Evolutionary conservation across 2,113 vertebrate species (phyloP).

Genomic region (Lethenteron camtschaticum): DNA sequence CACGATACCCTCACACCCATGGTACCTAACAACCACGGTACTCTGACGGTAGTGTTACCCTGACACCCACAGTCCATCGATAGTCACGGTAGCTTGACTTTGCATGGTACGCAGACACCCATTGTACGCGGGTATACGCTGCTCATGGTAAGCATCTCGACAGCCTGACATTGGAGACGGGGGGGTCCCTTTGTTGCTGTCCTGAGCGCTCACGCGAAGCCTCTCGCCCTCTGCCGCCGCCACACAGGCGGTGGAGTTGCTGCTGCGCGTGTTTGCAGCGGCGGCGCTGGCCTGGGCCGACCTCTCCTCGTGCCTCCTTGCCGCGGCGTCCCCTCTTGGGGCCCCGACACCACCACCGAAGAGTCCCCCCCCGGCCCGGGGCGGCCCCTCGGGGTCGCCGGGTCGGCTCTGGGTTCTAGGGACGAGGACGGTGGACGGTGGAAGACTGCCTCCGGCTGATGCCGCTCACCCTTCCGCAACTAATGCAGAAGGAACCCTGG

Average conservation of each 20-base stretch:
- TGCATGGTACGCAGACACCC: neutral
- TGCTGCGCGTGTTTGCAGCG: constrained; percentile 45
- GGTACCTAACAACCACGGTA: no score
- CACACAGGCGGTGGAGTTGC: constrained; percentile 41
- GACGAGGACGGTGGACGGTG: constrained; percentile 18
- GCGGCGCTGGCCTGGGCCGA: constrained; percentile 60
- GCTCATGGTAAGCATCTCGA: neutral
- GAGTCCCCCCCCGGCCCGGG: neutral
- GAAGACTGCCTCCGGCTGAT: constrained; percentile 32
- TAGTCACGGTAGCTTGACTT: neutral
- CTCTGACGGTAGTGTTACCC: no score
- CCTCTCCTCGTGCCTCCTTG: constrained; percentile 40
- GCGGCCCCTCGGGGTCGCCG: neutral
- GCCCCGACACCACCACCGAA: constrained; percentile 11
- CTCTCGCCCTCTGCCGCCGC: neutral
- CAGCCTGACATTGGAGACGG: neutral
- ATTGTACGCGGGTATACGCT: neutral
- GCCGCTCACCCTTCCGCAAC: constrained; percentile 33
- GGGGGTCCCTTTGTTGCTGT: neutral
- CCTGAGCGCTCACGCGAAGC: neutral
- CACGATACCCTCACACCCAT: no score
- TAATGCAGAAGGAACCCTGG: constrained; percentile 70
- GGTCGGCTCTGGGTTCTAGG: constrained; percentile 22
- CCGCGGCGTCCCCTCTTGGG: constrained; percentile 49
- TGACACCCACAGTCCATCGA: neutral